Base-by-base conservation (phyloP, 1,140 invertebrate genomes). In the Drosophila melanica region DNA sequence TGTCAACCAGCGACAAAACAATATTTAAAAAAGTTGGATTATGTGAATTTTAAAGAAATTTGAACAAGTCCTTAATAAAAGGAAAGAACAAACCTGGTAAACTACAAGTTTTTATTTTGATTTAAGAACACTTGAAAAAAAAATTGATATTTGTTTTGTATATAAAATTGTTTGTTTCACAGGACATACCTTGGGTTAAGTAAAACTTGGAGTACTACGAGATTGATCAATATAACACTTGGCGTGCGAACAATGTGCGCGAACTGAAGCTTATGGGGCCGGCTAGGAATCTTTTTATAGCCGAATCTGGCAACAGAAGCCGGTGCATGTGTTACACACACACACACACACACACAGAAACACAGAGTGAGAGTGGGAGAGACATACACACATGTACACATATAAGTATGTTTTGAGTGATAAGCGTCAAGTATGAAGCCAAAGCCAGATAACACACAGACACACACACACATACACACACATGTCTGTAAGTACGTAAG, bases 231-330 rank as follows among this genome's bases (percentile, higher is more conserved):
- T 73, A 54, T 47, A 66, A 68, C 62, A 77, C 77, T 60, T 45
- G 77, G 53, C 47, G 39, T 57, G n/a, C 60, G 66, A 60, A 54
- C 47, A 37, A 60, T 77, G 54, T 67, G 69, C 71, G 71, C 53
- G 72, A 71, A 89, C 79, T 87, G 77, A 87, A 66, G 64, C 59
- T 48, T 20, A 42, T 14, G 33, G 48, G 41, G 53, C 44, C 35
- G 16, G 55, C 47, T 65, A 62, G 68, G 62, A 89, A 64, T 70
- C 76, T 65, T 84, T 79, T 60, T 87, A 87, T 87, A 87, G 72
- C 59, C 65, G 30, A 37, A 48, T 48, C 23, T 68, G 58, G 44
- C 33, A 57, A 57, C 58, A 70, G 59, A 72, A 81, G 82, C 42
- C 57, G 51, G 53, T 55, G 30, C 65, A 39, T 66, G 47, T 47